These are phyloP conservation scores for Pristionchus maxplancki DNA, from an alignment of 2,888 invertebrate species.

Conservation along the genomic window DNA sequence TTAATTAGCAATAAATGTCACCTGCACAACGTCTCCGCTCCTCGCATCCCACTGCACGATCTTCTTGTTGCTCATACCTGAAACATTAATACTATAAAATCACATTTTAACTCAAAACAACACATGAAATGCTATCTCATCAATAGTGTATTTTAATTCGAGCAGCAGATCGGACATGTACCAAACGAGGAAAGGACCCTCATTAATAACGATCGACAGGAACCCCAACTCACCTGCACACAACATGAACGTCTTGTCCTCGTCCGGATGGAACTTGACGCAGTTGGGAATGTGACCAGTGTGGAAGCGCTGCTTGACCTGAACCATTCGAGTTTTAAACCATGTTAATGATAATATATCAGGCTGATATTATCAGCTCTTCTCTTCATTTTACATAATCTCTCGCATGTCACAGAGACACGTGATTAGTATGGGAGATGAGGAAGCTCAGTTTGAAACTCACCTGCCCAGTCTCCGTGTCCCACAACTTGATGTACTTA, in stretches of 20 bases:
- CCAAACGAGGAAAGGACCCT: no score
- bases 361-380: no score
- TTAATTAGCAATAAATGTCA: conserved; percentile 12
- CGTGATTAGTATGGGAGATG: neutral
- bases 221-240: conserved; percentile 80
- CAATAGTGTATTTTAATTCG: neutral
- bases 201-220: no score
- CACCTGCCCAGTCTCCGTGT: conserved; percentile 91
- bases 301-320: conserved; percentile 85
- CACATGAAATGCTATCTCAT: neutral
- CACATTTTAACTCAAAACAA: neutral
- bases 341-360: no score
- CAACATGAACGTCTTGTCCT: conserved; percentile 96
- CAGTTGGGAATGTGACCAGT: conserved; percentile 98
- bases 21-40: conserved; percentile 89
- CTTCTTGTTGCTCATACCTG: conserved; percentile 97
- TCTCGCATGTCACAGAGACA: no score
- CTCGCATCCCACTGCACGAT: conserved; percentile 99
- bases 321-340: conserved; percentile 49
- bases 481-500: conserved; percentile 98
- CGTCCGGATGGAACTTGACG: conserved; percentile 97
- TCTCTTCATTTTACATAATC: no score
- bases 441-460: neutral
- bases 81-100: neutral
- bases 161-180: no score